These are phyloP conservation scores for Atrichornis clamosus DNA, from an alignment of 2,113 vertebrate species.

Conservation along the genomic window DNA sequence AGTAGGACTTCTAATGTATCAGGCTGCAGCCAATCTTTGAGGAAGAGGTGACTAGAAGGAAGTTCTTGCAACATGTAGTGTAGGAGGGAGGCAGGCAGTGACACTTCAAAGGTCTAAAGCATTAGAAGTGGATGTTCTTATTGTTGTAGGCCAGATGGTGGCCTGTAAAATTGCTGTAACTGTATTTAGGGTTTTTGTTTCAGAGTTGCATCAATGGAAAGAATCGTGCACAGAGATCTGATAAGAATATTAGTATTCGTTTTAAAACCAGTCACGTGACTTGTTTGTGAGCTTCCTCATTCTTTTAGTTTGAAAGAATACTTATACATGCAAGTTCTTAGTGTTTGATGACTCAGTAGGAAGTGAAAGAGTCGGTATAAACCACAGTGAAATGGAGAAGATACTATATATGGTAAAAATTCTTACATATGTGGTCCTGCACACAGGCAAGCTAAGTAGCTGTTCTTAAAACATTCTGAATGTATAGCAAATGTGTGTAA, in stretches of 20 bases:
- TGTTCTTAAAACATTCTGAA: not conserved
- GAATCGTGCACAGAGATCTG: not conserved
- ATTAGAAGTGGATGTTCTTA: not conserved
- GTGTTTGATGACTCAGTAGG: slow-evolving; percentile 75
- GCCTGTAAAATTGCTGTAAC: not conserved
- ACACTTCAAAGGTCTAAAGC: not conserved
- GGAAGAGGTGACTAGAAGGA: not conserved
- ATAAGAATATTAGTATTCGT: not conserved
- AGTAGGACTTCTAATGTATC: not conserved
- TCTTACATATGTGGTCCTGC: not conserved
- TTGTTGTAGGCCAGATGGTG: accelerated
- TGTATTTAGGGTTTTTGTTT: not conserved
- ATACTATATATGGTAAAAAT: slow-evolving; percentile 80
- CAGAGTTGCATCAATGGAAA: not conserved
- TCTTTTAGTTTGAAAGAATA: slow-evolving; percentile 54
- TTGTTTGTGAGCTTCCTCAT: slow-evolving; percentile 34
- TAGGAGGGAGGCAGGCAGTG: not conserved
- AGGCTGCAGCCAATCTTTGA: not conserved
- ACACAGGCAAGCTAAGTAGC: not conserved
- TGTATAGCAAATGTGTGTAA: not conserved
- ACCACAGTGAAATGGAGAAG: slow-evolving; percentile 72
- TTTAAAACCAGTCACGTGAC: not conserved
- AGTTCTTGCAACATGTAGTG: not conserved
- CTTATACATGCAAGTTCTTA: slow-evolving; percentile 41
- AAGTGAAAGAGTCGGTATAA: slow-evolving; percentile 76